These are phyloP conservation scores for Aethes cnicana DNA, from an alignment of 2,888 invertebrate species.

Conservation along the genomic window DNA sequence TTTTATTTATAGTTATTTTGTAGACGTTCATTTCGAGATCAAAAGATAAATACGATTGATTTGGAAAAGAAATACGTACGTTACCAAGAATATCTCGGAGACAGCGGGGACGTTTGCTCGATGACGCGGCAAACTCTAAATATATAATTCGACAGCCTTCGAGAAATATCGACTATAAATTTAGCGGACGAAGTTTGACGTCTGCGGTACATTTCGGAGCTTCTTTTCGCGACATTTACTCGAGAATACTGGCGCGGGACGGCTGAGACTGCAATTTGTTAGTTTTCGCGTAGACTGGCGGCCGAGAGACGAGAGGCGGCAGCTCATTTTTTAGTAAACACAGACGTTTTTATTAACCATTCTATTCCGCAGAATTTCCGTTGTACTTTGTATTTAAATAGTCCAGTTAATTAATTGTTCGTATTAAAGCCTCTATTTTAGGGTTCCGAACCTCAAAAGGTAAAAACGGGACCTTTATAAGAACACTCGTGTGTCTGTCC, in stretches of 20 bases:
- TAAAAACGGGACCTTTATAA: too few relatives aligned
- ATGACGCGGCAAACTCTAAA: constrained; percentile 15
- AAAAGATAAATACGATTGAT: too few relatives aligned
- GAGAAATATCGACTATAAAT: constrained; percentile 44
- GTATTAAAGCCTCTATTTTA: too few relatives aligned
- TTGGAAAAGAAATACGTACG: too few relatives aligned
- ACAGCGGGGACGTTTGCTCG: constrained; percentile 1
- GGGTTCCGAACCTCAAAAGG: too few relatives aligned
- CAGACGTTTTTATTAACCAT: constrained; percentile 27
- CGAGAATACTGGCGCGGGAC: constrained; percentile 30
- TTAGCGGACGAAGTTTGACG: constrained; percentile 43
- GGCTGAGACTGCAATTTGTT: constrained; percentile 53
- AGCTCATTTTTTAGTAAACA: constrained; percentile 41
- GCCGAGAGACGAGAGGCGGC: constrained; percentile 35
- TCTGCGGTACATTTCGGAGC: constrained; percentile 39
- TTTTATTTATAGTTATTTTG: too few relatives aligned
- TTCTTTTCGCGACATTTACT: constrained; percentile 48
- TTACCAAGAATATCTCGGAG: constrained; percentile 1
- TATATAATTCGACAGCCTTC: constrained; percentile 36
- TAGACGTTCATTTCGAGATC: too few relatives aligned
- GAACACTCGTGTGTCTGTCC: too few relatives aligned
- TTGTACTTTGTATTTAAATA: neutral
- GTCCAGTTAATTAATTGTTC: too few relatives aligned
- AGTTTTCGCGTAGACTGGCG: constrained; percentile 42
- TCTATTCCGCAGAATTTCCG: constrained; percentile 1